Evolutionary conservation across 2,113 vertebrate species (phyloP), one percentile per base, ranked within the genome.

Genomic region (Cebus imitator): DNA sequence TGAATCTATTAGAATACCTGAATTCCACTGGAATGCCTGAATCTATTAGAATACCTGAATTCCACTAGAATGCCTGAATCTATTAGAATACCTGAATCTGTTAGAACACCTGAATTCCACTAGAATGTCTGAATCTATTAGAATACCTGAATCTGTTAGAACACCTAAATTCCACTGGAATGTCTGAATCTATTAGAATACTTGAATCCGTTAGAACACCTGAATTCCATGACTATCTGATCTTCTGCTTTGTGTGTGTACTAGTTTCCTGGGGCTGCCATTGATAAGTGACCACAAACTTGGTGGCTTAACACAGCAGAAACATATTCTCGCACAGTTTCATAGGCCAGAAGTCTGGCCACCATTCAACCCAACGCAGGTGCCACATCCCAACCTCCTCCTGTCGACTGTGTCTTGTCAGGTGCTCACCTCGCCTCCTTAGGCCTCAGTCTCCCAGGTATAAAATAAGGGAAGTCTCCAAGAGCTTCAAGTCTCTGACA

Each of bases 371-470:
- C 37, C 23, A 6, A n/a, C 30, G 20, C 16, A 8, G 12, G 55
- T 18, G 5, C 25, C 45, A 2, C 0, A 27, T 43, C 25, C 70
- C 23, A 14, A 13, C 17, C 27, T 32, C 70, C 70, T 37, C n/a
- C 8, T 32, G 0, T 17, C 6, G 37, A 21, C 43, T 32, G 9
- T 2, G 2, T 5, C 2, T 18, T 50, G 11, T 17, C 55, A 23
- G 25, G 25, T 0, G 9, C 8, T 64, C 27, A 0, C 37, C 27
- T 82, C 30, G 32, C 32, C 43, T 30, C 45, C 57, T 8, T 25
- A 14, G 21, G 30, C 55, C 14, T 87, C 75, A 12, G 32, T 12
- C 16, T 48, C 43, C 48, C 76, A 40, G 57, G 14, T 27, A 10
- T 37, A 17, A 81, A 70, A 30, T 8, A 48, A 52, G 17, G n/a